These are phyloP conservation scores for Psittacula derbiana DNA, from an alignment of 2,797 vertebrate species.

Conservation along the genomic window DNA sequence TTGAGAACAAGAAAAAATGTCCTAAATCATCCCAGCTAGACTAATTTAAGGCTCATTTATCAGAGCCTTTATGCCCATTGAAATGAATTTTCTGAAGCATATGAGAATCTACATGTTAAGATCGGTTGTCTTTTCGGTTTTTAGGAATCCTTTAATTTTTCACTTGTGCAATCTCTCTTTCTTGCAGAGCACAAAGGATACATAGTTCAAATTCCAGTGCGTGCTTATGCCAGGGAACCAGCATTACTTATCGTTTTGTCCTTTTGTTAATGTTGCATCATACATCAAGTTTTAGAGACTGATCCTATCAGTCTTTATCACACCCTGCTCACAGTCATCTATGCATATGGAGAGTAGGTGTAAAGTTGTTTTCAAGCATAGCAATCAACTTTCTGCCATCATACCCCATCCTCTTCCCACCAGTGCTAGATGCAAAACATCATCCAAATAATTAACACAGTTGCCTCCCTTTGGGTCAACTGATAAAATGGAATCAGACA, in stretches of 20 bases:
- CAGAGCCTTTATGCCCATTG: not conserved
- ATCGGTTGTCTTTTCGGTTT: not conserved
- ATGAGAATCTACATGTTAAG: not conserved
- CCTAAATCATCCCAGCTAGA: not conserved
- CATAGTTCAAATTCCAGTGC: not conserved
- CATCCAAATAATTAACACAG: not conserved
- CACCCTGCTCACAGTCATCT: not conserved
- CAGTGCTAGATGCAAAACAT: not conserved
- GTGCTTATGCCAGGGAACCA: not conserved
- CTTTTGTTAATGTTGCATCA: not conserved
- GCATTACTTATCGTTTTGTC: not conserved
- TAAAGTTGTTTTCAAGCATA: not conserved
- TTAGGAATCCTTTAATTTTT: not conserved
- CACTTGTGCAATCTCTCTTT: not conserved
- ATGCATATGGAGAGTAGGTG: accelerated
- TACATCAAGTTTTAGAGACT: not conserved
- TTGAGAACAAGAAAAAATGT: not conserved
- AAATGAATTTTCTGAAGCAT: not conserved
- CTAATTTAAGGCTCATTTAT: not conserved
- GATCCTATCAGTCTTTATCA: not conserved
- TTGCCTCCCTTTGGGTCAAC: not conserved
- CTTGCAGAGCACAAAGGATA: not conserved
- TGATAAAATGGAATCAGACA: conserved; percentile 64
- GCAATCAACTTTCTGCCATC: not conserved
- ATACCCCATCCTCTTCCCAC: not conserved